Base-by-base conservation (phyloP, 2,888 invertebrate species). In the Arge pagana region DNA sequence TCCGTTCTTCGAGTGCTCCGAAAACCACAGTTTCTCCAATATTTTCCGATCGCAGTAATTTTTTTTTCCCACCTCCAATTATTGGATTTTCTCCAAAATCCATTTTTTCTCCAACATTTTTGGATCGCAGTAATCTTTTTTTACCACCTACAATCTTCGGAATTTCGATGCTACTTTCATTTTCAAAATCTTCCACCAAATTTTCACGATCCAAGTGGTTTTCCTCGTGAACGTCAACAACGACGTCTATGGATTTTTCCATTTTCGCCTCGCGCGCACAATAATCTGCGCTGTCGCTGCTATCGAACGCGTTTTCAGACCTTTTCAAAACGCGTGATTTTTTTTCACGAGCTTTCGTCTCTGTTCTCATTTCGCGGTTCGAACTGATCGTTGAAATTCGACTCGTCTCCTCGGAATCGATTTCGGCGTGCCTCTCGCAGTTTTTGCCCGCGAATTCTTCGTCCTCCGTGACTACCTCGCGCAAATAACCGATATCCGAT, bases 1-100 rank as follows among this genome's bases (percentile, higher is more conserved):
- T 4, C 57, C 58, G 26, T 60, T 70, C 13, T 52, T 61, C 15
- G 48, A 61, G 57, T 21, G 65, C 66, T 11, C 63, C 61, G 31
- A 68, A 63, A 26, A 67, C 63, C 18, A 61, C 40, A 15, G 64
- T 60, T 8, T 63, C 61, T 4, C 58, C 50, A 2, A 62, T 39
- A 11, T n/a, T n/a, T n/a, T n/a, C n/a, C n/a, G n/a, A n/a, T 45
- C 33, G 33, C 31, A 33, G 13, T 15, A 15, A 11, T 33, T 45
- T 45, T 31, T 31, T n/a, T 19, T 13, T 11, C 13, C 19, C 10
- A 11, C 15, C 19, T 42, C 19, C 21, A 4, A 11, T 13, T 11
- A 28, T 30, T 30, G 11, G 30, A 31, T 13, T 33, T 6, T 24
- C 16, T 7, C 16, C 7, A 4, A 19, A 7, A 30, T 15, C n/a